Percentiles rank a stretch among this genome's conserved stretches.
Evolutionary conservation across 2,113 vertebrate genomes (phyloP).

Genomic region (Oreotrochilus melanogaster): DNA sequence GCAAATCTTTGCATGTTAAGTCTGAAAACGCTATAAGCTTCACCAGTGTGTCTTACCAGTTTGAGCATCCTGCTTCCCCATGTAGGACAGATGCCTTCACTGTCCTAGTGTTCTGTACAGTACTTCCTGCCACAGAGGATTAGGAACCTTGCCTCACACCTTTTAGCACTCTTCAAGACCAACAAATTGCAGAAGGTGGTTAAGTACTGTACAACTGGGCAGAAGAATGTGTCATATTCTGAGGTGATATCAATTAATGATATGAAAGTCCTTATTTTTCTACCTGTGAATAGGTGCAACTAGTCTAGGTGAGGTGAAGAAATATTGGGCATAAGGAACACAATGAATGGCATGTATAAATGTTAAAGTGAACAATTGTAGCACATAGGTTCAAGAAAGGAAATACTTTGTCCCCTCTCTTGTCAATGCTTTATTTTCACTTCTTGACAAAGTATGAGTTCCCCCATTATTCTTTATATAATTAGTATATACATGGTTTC

Average conservation of each 20-base stretch:
- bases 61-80: not conserved
- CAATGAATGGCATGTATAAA: not conserved
- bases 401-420: not conserved
- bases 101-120: not conserved
- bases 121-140: not conserved
- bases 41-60: rapidly evolving
- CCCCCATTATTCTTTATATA: not conserved
- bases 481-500: not conserved
- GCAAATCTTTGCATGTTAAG: not conserved
- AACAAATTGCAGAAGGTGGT: not conserved
- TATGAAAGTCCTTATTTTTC: not conserved
- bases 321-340: not conserved
- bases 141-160: not conserved
- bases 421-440: not conserved
- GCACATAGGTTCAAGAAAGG: not conserved
- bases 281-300: not conserved
- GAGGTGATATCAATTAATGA: not conserved
- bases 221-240: not conserved
- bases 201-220: not conserved
- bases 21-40: not conserved
- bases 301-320: not conserved
- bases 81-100: not conserved
- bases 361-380: not conserved
- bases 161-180: not conserved
- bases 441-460: not conserved